Evolutionary conservation across 2,797 vertebrate species (phyloP), one percentile per base, ranked within the genome.

Genomic region (Scolopax rusticola): DNA sequence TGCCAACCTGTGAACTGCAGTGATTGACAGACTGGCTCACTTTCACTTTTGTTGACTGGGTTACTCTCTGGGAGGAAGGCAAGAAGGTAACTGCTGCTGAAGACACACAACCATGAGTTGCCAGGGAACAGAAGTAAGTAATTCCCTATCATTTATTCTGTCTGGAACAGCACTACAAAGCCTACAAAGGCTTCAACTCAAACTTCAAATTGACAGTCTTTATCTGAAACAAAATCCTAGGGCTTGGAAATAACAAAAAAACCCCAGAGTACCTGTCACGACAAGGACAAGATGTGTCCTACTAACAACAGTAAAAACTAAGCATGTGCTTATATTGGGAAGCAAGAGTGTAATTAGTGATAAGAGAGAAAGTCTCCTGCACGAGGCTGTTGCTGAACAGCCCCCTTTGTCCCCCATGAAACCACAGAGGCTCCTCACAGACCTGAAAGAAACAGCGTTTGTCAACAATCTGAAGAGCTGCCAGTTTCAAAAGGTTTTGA

Each of bases 221-320:
- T 15, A 36, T 10, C 9, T 50, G 41, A 89, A 95, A 85, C 7
- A 65, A 70, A 79, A 45, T 85, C 40, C 24, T 43, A 64, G 23
- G 11, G 51, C 9, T 18, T 30, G 32, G 12, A 10, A 19, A 71
- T 9, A 15, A n/a, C 61, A 40, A 12, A 25, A 43, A 21, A 5
- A 13, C 4, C 0, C 24, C 0, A 41, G 16, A 69, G 8, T 21
- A 67, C 28, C 36, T 40, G n/a, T 36, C 32, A 45, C 2, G 21
- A 63, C 6, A 85, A 69, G 38, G 3, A 56, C 30, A 64, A 73
- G 36, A 36, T 8, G 36, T 36, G 33, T 60, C 24, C 45, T 60
- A 33, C 25, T 56, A 77, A 70, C 2, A 38, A 47, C 0, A 51
- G n/a, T 40, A 90, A 86, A 86, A 71, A 30, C 30, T 79, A 80